Evolutionary conservation across 1,140 invertebrate genomes (phyloP).

Genomic region (Acyrthosiphon pisum): DNA sequence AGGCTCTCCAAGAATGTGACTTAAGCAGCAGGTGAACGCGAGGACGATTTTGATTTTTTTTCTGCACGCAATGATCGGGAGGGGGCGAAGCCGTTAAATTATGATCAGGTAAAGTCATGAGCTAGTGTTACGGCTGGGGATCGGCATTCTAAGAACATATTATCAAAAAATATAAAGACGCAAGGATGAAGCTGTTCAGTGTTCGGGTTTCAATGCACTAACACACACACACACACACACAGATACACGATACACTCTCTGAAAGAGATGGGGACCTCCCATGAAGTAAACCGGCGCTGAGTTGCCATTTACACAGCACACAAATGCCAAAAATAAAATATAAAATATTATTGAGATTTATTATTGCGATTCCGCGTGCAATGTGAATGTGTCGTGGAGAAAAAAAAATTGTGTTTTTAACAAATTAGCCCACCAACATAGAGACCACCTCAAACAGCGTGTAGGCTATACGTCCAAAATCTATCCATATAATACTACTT

Average conservation of each 20-base stretch:
- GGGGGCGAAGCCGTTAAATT: constrained; percentile 43
- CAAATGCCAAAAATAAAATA: constrained; percentile 51
- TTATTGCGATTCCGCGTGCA: background rate
- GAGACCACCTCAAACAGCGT: constrained; percentile 31
- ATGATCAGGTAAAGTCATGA: constrained; percentile 49
- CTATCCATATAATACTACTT: background rate
- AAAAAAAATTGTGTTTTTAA: constrained; percentile 37
- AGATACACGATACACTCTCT: too few relatives aligned
- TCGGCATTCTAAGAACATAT: constrained; percentile 35
- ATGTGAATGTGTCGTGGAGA: background rate
- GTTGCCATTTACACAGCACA: constrained; percentile 49
- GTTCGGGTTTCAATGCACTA: constrained; percentile 37
- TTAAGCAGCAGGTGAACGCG: constrained; percentile 30
- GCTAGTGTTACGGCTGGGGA: background rate
- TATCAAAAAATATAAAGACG: constrained; percentile 41
- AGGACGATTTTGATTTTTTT: constrained; percentile 28
- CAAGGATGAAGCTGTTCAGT: constrained; percentile 51
- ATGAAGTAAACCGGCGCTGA: constrained; percentile 42
- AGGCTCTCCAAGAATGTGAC: constrained; percentile 49
- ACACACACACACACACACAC: constrained; percentile 23
- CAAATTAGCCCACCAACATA: constrained; percentile 53
- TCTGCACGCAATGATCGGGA: background rate
- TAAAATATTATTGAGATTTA: constrained; percentile 53
- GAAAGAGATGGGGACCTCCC: constrained; percentile 52
- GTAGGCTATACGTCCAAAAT: background rate